These are phyloP conservation scores for Drosophila bifasciata DNA, from an alignment of 1,140 invertebrate genomes.

Conservation along the genomic window DNA sequence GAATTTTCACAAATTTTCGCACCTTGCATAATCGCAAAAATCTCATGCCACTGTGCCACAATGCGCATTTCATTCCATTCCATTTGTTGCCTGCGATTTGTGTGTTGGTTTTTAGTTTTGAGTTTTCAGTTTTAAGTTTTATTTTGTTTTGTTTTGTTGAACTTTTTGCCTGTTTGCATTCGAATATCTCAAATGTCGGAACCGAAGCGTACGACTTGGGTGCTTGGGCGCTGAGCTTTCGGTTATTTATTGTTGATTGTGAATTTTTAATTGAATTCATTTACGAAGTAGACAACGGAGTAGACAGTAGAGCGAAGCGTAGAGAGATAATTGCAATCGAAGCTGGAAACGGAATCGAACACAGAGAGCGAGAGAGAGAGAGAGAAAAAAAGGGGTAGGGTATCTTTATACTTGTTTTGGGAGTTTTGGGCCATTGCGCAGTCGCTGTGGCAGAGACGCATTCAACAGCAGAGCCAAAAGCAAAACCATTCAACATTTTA, in stretches of 20 bases:
- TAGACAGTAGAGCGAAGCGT: constrained; percentile 10
- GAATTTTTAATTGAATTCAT: constrained; percentile 75
- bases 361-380: background rate
- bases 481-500: constrained; percentile 33
- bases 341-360: constrained; percentile 31
- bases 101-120: constrained; percentile 15
- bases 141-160: background rate
- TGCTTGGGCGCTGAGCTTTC: constrained; percentile 30
- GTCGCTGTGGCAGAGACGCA: constrained; percentile 7
- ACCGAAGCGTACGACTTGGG: constrained; percentile 14
- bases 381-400: too few relatives aligned
- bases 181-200: constrained; percentile 39
- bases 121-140: constrained; percentile 12
- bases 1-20: too few relatives aligned
- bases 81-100: constrained; percentile 32
- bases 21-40: too few relatives aligned
- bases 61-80: constrained; percentile 29
- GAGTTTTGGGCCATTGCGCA: constrained; percentile 19
- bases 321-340: constrained; percentile 48
- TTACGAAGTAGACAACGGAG: constrained; percentile 13
- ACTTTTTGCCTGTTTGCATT: constrained; percentile 42
- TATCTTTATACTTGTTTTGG: too few relatives aligned
- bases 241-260: constrained; percentile 68
- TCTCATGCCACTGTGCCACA: constrained; percentile 48
- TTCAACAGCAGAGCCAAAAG: constrained; percentile 17